phyloP scores from a whole-genome alignment of 2,113 vertebrate genomes.

The Embiotoca jacksoni region DNA sequence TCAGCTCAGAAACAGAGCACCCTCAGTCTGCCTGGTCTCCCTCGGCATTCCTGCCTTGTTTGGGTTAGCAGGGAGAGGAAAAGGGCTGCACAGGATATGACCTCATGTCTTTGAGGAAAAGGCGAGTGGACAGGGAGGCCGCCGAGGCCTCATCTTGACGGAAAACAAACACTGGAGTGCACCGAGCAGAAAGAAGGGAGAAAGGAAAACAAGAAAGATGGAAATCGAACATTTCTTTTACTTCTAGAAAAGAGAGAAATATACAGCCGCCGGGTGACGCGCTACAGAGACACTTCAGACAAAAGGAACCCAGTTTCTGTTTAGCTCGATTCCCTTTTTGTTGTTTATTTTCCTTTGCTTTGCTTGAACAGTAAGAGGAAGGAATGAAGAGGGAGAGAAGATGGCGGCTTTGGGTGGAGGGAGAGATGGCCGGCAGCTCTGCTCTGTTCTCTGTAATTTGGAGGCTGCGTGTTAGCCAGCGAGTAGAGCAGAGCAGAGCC shows the following conservation, averaged over 20 bases:
- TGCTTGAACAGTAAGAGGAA: slow-evolving; percentile 39
- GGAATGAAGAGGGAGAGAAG: slow-evolving; percentile 66
- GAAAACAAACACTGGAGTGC: slow-evolving; percentile 78
- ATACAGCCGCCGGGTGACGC: too few relatives aligned
- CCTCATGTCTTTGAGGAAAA: slow-evolving; percentile 92
- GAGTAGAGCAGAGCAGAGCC: slow-evolving; percentile 65
- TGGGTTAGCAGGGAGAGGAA: slow-evolving; percentile 91
- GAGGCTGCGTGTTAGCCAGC: slow-evolving; percentile 75
- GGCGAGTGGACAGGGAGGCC: slow-evolving; percentile 80
- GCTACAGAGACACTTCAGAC: neutral
- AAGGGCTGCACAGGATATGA: slow-evolving; percentile 93
- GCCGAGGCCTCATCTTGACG: slow-evolving; percentile 75
- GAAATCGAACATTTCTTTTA: slow-evolving; percentile 5
- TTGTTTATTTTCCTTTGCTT: slow-evolving; percentile 18
- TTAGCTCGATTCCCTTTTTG: slow-evolving; percentile 22
- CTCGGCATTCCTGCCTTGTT: slow-evolving; percentile 79
- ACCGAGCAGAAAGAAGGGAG: slow-evolving; percentile 31
- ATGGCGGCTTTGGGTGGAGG: slow-evolving; percentile 81
- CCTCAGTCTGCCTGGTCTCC: slow-evolving; percentile 64
- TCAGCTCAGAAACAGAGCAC: slow-evolving; percentile 62
- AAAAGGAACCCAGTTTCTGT: neutral
- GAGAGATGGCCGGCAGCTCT: slow-evolving; percentile 71
- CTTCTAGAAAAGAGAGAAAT: slow-evolving; percentile 3
- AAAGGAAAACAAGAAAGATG: slow-evolving; percentile 12
- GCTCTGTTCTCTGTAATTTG: slow-evolving; percentile 85